These are phyloP conservation scores for Proterorhinus semilunaris DNA, from an alignment of 2,113 vertebrate species.

Conservation along the genomic window DNA sequence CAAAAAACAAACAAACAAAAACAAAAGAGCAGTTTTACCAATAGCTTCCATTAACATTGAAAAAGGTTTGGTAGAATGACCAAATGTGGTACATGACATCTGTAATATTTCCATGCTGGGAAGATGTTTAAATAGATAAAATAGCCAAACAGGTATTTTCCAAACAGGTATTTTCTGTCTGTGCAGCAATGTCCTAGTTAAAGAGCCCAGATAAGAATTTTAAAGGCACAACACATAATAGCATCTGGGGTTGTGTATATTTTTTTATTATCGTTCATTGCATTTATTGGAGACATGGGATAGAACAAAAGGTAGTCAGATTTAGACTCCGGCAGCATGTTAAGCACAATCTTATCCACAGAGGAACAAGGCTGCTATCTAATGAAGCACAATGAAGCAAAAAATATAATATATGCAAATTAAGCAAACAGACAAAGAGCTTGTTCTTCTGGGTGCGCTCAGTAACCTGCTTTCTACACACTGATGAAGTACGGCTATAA, in stretches of 20 bases:
- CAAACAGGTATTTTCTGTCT: constrained; percentile 29
- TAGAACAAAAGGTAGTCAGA: constrained; percentile 61
- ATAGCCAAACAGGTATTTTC: constrained; percentile 15
- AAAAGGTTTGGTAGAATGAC: too few relatives aligned
- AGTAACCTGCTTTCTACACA: constrained; percentile 29
- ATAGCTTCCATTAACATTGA: too few relatives aligned
- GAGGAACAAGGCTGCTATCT: constrained; percentile 70
- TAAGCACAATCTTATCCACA: constrained; percentile 63
- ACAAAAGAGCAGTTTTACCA: neutral
- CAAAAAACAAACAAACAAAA: too few relatives aligned
- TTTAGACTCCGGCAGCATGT: constrained; percentile 52
- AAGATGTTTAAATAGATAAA: constrained; percentile 35
- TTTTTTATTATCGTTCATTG: constrained; percentile 30
- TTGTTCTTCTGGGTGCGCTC: constrained; percentile 60
- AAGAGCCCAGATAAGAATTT: neutral
- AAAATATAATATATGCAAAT: constrained; percentile 79
- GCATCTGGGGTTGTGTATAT: neutral
- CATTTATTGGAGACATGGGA: constrained; percentile 56
- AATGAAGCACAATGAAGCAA: constrained; percentile 65
- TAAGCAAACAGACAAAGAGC: constrained; percentile 70
- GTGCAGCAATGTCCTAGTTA: constrained; percentile 19
- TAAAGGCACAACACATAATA: neutral
- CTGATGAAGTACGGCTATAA: constrained; percentile 5
- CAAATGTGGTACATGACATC: constrained; percentile 37
- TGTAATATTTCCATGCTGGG: constrained; percentile 52